Evolutionary conservation across 1,140 invertebrate species (phyloP).

Genomic region (Proctacanthus coquilletti): DNA sequence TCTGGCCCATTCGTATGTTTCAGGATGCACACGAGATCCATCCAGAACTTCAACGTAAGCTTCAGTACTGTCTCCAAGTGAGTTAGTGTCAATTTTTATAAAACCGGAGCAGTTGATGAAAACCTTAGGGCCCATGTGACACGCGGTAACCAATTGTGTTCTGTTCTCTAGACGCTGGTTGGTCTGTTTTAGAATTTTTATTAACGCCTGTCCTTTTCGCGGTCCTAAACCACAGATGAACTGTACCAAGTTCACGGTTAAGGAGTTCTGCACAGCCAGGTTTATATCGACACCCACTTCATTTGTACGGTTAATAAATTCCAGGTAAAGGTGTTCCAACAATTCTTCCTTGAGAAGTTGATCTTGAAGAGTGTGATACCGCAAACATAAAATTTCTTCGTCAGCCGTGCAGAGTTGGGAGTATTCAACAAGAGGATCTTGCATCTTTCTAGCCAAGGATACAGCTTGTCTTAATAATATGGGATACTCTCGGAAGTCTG

Average conservation of each 20-base stretch:
- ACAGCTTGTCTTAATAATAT: slow-evolving; percentile 76
- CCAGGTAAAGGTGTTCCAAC: slow-evolving; percentile 67
- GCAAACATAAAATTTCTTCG: slow-evolving; percentile 88
- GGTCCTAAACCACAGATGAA: slow-evolving; percentile 96
- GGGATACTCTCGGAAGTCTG: slow-evolving; percentile 88
- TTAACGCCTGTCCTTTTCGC: slow-evolving; percentile 77
- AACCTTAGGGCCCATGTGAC: slow-evolving; percentile 95
- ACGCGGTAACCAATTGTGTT: slow-evolving; percentile 86
- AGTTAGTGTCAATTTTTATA: slow-evolving; percentile 95
- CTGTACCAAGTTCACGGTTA: slow-evolving; percentile 83
- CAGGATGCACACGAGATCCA: slow-evolving; percentile 94
- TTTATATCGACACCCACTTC: slow-evolving; percentile 99
- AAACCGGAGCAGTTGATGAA: slow-evolving; percentile 99
- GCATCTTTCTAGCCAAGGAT: slow-evolving; percentile 77
- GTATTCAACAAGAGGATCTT: slow-evolving; percentile 93
- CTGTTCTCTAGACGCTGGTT: slow-evolving; percentile 88
- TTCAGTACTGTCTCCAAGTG: slow-evolving; percentile 84
- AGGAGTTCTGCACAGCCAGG: slow-evolving; percentile 69
- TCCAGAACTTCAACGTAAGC: slow-evolving; percentile 93
- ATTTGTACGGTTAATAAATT: slow-evolving; percentile 89
- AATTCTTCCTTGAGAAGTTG: slow-evolving; percentile 73
- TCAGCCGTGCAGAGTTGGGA: slow-evolving; percentile 89
- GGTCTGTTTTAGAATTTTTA: slow-evolving; percentile 84
- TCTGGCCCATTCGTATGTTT: slow-evolving; percentile 97
- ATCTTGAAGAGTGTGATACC: slow-evolving; percentile 82